Base-by-base conservation (phyloP, 1,140 invertebrate genomes). In the Drosophila kurseongensis region DNA sequence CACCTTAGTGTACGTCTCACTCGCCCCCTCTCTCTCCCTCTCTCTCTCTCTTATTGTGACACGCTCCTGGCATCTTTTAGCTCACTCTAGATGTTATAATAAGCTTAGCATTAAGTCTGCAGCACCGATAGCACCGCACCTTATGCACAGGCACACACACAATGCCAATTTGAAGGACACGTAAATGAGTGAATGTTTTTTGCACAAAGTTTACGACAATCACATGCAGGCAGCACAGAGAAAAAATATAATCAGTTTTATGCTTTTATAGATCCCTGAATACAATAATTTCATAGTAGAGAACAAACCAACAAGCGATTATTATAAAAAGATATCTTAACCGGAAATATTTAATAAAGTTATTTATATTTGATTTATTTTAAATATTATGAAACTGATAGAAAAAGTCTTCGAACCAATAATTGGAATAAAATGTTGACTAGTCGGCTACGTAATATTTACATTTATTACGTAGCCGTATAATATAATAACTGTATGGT, bases 21-120 rank as follows among this genome's bases (percentile, higher is more conserved):
- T 44, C 12, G 45, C 44, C 23, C 23, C 23, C 23, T 23, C 23
- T 23, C 23, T 23, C 23, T 4, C 23, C 23, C 2, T 73, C 42
- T 42, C 36, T 12, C 40, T 48, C 35, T 23, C n/a, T 8, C 27
- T 27, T 35, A 32, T 5, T 60, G 8, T 18, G n/a, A 51, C 40
- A 45, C 40, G 13, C 35, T 58, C 32, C 38, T 41, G 38, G 18
- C 38, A 36, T 48, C 29, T 40, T 35, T 27, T 75, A 27, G 42
- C 40, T 27, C 38, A 50, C 38, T 52, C 38, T 48, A 54, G 56
- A 61, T 61, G 58, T 51, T 42, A 67, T 67, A 88, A 63, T 88
- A 88, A 83, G 83, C 60, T 57, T 83, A 79, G 50, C 32, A 48
- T 55, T 88, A 86, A 88, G 83, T 74, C 68, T 83, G 36, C 50